These are phyloP conservation scores for Phodopus roborovskii DNA, from an alignment of 2,113 vertebrate genomes.

Conservation along the genomic window DNA sequence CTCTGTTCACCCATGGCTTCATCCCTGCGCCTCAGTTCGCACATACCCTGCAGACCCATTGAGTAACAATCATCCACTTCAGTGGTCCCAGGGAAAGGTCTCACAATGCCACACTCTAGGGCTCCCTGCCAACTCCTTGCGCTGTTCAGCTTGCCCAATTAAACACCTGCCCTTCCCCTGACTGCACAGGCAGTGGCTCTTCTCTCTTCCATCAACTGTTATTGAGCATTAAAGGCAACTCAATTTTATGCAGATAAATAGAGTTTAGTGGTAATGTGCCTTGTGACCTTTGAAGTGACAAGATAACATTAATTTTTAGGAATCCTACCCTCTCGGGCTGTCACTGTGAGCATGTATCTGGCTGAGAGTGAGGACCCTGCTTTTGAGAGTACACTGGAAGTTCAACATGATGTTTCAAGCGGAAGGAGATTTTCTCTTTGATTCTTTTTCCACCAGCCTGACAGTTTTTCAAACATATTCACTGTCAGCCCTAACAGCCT, in stretches of 20 bases:
- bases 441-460: slow-evolving; percentile 92
- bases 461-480: slow-evolving; percentile 97
- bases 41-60: background rate
- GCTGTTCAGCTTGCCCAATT: slow-evolving; percentile 60
- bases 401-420: slow-evolving; percentile 89
- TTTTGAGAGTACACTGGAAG: slow-evolving; percentile 82
- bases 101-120: background rate
- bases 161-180: slow-evolving; percentile 18
- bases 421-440: slow-evolving; percentile 88
- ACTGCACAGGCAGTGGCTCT: background rate
- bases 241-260: slow-evolving; percentile 84
- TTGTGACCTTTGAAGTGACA: slow-evolving; percentile 85
- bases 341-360: slow-evolving; percentile 79
- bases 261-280: slow-evolving; percentile 81
- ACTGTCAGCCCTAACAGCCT: slow-evolving; percentile 93
- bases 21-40: background rate
- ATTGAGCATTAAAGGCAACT: slow-evolving; percentile 82
- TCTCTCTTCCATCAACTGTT: slow-evolving; percentile 65
- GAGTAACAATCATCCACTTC: slow-evolving; percentile 34
- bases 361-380: slow-evolving; percentile 80
- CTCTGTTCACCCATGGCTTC: background rate
- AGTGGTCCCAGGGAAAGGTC: background rate
- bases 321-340: slow-evolving; percentile 84
- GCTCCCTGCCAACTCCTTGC: slow-evolving; percentile 54
- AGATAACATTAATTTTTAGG: slow-evolving; percentile 86